Evolutionary conservation across 2,888 invertebrate species (phyloP).

Genomic region (Acrobasis consociella): DNA sequence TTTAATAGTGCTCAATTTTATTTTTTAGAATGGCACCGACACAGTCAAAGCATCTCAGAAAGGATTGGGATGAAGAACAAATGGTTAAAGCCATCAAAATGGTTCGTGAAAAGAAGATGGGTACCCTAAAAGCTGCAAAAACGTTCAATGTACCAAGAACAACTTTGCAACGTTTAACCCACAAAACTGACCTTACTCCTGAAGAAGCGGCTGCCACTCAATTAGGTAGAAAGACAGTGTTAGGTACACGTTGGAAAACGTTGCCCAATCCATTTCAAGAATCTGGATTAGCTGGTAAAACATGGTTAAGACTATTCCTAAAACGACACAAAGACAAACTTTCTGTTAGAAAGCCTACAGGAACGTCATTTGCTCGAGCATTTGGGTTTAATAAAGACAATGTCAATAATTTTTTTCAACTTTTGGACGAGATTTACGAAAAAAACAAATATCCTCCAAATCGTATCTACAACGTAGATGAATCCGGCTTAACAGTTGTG

Average conservation of each 20-base stretch:
- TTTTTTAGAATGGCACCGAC: too few relatives aligned
- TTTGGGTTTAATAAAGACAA: too few relatives aligned
- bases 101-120: constrained; percentile 28
- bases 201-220: constrained; percentile 29
- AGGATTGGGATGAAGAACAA: too few relatives aligned
- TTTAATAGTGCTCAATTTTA: too few relatives aligned
- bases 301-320: too few relatives aligned
- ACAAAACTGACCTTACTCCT: constrained; percentile 21
- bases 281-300: too few relatives aligned
- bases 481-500: too few relatives aligned
- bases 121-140: constrained; percentile 26
- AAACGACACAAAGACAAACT: too few relatives aligned
- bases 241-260: not conserved
- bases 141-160: constrained; percentile 27
- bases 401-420: too few relatives aligned
- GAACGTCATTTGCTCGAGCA: too few relatives aligned
- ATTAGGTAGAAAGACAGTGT: constrained; percentile 20
- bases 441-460: not conserved
- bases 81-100: constrained; percentile 27
- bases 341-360: too few relatives aligned
- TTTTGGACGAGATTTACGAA: constrained; percentile 15
- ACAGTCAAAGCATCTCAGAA: too few relatives aligned
- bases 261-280: constrained; percentile 25
- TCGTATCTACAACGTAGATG: constrained; percentile 11
- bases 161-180: constrained; percentile 20